Evolutionary conservation across 2,797 vertebrate species (phyloP).

Genomic region (Sternotherus odoratus): DNA sequence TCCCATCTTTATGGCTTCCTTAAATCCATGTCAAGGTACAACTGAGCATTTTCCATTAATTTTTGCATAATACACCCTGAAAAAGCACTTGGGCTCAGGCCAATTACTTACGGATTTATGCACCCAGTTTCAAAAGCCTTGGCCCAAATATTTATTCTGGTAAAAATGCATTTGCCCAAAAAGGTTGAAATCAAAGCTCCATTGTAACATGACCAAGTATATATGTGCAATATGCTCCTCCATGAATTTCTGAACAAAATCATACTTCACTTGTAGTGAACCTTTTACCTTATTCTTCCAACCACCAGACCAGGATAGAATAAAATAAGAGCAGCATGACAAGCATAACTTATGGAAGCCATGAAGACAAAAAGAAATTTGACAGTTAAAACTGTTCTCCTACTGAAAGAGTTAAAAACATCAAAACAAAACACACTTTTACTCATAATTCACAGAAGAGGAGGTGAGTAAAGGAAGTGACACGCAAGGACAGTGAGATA

Average conservation of each 20-base stretch:
- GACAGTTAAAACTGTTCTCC: neutral
- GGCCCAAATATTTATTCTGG: neutral
- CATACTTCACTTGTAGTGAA: neutral
- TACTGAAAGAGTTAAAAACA: neutral
- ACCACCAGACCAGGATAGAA: neutral
- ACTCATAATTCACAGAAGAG: neutral
- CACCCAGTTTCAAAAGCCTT: neutral
- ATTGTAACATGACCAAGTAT: neutral
- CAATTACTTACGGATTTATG: neutral
- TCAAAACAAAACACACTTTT: neutral
- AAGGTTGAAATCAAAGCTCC: neutral
- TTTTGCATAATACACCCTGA: neutral
- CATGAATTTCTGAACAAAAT: neutral
- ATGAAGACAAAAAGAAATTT: neutral
- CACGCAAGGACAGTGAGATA: neutral
- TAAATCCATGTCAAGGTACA: neutral
- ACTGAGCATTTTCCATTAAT: neutral
- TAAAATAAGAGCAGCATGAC: neutral
- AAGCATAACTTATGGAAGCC: neutral
- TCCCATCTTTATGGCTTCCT: neutral
- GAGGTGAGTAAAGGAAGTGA: neutral
- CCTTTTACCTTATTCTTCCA: neutral
- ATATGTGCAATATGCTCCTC: neutral
- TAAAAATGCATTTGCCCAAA: neutral
- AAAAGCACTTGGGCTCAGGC: neutral